A percentile compares a stretch with the other conserved stretches of the same genome.
phyloP scores from a whole-genome alignment of 2,113 vertebrate species.

The Felis chaus region DNA sequence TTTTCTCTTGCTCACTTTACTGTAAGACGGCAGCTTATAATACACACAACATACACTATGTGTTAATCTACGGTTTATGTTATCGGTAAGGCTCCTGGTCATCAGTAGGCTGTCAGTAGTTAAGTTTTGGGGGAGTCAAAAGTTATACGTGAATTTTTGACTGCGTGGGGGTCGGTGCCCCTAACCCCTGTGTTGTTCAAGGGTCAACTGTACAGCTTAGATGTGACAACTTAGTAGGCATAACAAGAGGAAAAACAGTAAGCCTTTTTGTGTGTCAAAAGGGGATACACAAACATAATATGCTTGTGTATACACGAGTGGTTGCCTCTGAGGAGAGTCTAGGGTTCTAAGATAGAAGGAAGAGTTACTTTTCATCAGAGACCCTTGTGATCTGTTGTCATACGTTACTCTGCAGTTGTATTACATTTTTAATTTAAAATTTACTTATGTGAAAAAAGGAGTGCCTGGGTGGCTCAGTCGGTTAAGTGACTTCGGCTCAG shows the following conservation, averaged over 20 bases:
- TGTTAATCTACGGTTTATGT: no score
- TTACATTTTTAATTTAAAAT: slow-evolving; percentile 39
- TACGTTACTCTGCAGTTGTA: neutral
- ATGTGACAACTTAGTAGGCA: neutral
- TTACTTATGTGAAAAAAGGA: neutral
- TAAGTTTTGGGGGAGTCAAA: no score
- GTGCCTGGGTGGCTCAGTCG: no score
- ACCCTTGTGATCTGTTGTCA: neutral
- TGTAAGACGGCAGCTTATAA: no score
- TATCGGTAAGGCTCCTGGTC: no score
- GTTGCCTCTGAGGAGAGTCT: neutral
- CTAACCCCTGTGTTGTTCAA: no score
- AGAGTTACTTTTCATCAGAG: neutral
- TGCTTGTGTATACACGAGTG: neutral
- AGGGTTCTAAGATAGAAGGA: neutral
- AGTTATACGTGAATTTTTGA: no score
- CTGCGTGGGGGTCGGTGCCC: no score
- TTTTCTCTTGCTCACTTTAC: no score
- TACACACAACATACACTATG: no score
- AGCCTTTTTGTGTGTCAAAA: neutral
- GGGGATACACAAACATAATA: neutral
- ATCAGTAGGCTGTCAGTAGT: no score
- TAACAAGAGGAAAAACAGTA: neutral
- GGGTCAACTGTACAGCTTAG: neutral
- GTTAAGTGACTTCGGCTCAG: no score